Conservation (phyloP, 2,888 invertebrate genomes). For the Rhingia rostrata region DNA sequence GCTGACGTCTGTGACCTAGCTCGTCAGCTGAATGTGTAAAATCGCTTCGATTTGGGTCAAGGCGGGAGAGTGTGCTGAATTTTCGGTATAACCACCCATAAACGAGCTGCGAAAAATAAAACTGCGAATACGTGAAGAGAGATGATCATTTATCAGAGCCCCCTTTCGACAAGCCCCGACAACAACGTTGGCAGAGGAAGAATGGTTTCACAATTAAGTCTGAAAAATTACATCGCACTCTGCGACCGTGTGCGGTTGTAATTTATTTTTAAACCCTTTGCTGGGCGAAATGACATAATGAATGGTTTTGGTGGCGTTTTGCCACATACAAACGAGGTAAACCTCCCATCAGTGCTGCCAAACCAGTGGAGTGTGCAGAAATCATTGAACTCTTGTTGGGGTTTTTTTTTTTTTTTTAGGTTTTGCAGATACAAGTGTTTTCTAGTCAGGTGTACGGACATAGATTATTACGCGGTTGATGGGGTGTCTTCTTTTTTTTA, state of each 20-base stretch:
- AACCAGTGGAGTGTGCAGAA: conserved; percentile 36
- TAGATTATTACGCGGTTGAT: conserved; percentile 42
- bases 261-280: conserved; percentile 60
- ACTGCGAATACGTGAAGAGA: conserved; percentile 12
- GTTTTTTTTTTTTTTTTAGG: conserved; percentile 3
- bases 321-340: not conserved
- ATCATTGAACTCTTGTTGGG: conserved; percentile 46
- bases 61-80: conserved; percentile 45
- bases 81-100: conserved; percentile 12
- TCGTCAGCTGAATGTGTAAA: conserved; percentile 48
- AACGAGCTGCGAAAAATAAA: not conserved
- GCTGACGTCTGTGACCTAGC: conserved; percentile 4
- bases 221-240: conserved; percentile 57
- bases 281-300: conserved; percentile 58
- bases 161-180: conserved; percentile 2
- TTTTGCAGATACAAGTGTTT: not conserved
- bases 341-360: conserved; percentile 56
- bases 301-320: conserved; percentile 50
- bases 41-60: conserved; percentile 67
- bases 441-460: conserved; percentile 19
- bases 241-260: conserved; percentile 45
- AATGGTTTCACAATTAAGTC: conserved; percentile 60
- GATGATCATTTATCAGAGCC: conserved; percentile 64
- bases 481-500: conserved; percentile 19
- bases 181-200: not conserved